phyloP scores from a whole-genome alignment of 2,888 invertebrate genomes.

The Phalera bucephala region DNA sequence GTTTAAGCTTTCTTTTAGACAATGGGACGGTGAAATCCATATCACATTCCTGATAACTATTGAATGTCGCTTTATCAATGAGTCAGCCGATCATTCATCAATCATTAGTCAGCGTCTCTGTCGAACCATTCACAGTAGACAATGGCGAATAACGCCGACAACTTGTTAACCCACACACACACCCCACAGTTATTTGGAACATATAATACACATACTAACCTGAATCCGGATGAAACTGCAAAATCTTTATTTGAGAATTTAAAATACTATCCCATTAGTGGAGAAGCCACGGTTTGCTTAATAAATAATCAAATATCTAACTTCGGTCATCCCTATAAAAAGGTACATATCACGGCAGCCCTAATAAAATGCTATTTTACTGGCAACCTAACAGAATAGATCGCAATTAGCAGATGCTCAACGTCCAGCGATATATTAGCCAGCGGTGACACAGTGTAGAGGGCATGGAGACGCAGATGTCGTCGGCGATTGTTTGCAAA shows the following conservation, averaged over 20 bases:
- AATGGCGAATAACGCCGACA: constrained; percentile 41
- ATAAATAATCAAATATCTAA: too few relatives aligned
- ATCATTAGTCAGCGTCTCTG: constrained; percentile 65
- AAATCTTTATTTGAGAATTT: too few relatives aligned
- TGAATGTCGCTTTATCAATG: constrained; percentile 59
- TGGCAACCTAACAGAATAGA: neutral
- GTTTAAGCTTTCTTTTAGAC: constrained; percentile 30
- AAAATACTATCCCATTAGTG: too few relatives aligned
- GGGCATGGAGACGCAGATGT: constrained; percentile 66
- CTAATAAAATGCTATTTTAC: too few relatives aligned
- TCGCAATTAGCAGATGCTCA: constrained; percentile 67
- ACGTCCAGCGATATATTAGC: constrained; percentile 44
- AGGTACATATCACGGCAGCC: too few relatives aligned
- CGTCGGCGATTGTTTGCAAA: constrained; percentile 72
- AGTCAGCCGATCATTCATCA: constrained; percentile 65
- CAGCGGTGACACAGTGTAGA: constrained; percentile 32
- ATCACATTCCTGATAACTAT: constrained; percentile 47
- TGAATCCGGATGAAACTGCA: too few relatives aligned
- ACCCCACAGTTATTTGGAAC: too few relatives aligned
- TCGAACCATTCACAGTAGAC: constrained; percentile 48
- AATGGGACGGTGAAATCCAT: constrained; percentile 30
- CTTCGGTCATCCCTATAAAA: too few relatives aligned
- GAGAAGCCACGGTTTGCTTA: too few relatives aligned
- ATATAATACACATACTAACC: too few relatives aligned
- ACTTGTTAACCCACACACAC: constrained; percentile 38